Evolutionary conservation across 2,888 invertebrate genomes (phyloP).

Genomic region (Nebria brevicollis): DNA sequence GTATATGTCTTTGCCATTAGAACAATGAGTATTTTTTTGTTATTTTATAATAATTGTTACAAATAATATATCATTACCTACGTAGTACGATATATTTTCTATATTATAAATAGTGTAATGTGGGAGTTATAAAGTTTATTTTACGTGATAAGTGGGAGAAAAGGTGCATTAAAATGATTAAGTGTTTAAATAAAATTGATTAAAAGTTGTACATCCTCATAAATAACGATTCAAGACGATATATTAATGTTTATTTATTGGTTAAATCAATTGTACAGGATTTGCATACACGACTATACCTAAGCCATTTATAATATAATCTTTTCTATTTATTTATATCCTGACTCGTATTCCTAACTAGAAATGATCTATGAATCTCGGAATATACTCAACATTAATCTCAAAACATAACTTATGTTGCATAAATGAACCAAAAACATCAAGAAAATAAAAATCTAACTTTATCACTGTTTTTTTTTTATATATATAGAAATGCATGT

Average conservation of each 20-base stretch:
- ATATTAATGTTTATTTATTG: conserved; percentile 1
- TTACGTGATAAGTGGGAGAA: neutral
- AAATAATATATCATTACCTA: conserved; percentile 33
- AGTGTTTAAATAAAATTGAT: neutral
- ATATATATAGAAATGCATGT: too few species aligned
- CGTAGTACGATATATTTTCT: conserved; percentile 1
- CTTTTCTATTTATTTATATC: neutral
- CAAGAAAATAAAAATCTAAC: too few species aligned
- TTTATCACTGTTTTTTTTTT: too few species aligned
- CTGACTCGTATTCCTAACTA: neutral
- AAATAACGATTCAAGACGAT: neutral
- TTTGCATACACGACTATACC: neutral
- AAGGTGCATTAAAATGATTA: neutral
- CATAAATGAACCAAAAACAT: too few species aligned
- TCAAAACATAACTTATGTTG: too few species aligned
- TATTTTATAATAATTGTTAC: conserved; percentile 33
- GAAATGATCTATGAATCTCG: neutral
- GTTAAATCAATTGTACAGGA: neutral
- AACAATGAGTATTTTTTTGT: conserved; percentile 33
- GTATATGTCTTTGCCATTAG: conserved; percentile 7
- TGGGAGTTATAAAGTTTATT: neutral
- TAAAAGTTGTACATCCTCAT: neutral
- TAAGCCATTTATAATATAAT: conserved; percentile 1
- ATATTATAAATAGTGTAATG: neutral
- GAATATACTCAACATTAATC: neutral